Percentiles rank a stretch among this genome's conserved stretches.
phyloP scores from a whole-genome alignment of 1,140 invertebrate species.

The Trinorchestia longiramus region DNA sequence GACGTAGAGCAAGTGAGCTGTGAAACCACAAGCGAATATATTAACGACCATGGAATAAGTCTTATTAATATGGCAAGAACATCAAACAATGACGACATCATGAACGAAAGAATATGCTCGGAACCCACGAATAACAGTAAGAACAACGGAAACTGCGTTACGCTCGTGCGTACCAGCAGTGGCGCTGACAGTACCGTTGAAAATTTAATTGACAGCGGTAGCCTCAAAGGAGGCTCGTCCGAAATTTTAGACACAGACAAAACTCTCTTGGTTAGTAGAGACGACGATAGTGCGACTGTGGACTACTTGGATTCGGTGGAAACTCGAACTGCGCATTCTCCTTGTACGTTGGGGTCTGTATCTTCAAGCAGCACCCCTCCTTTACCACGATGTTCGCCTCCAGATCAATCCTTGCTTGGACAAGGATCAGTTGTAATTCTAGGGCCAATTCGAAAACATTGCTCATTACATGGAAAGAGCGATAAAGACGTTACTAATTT shows the following conservation, averaged over 20 bases:
- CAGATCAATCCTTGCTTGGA: not conserved
- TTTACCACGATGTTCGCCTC: not conserved
- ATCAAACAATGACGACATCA: not conserved
- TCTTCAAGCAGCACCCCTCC: not conserved
- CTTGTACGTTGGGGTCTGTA: not conserved
- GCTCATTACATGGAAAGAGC: not conserved
- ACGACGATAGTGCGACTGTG: not conserved
- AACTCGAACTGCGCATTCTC: not conserved
- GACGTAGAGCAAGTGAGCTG: not conserved
- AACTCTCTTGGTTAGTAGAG: not conserved
- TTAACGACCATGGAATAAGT: not conserved
- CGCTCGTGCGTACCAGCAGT: not conserved
- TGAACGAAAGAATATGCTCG: not conserved
- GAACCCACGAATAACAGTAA: not conserved
- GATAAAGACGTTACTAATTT: not conserved
- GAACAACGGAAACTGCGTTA: not conserved
- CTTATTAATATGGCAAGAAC: not conserved
- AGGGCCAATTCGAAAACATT: not conserved
- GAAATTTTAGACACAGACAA: not conserved
- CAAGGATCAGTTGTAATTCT: not conserved
- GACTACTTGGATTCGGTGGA: not conserved
- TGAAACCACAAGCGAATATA: not conserved
- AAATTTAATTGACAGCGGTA: not conserved
- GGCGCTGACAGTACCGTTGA: not conserved
- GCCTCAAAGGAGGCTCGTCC: not conserved